A percentile compares a stretch with the other conserved stretches of the same genome.
Conservation (phyloP, 2,797 vertebrate genomes). For the Sternarchorhynchus goeldii region DNA sequence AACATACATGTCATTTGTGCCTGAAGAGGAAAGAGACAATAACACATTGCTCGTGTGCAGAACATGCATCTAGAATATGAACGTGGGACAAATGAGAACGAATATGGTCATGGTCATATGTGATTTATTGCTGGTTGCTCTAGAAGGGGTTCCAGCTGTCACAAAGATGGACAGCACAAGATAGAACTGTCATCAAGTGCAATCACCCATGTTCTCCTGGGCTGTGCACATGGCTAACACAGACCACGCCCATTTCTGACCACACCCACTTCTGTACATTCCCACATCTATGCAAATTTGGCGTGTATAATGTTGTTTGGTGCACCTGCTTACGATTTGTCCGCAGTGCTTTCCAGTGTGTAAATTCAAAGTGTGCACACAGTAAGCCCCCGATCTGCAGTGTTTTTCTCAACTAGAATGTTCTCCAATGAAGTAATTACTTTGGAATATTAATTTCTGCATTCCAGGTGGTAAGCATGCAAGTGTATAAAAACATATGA, state of each 20-base stretch:
- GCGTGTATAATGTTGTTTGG: not conserved
- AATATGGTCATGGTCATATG: not conserved
- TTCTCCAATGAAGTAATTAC: too few relatives aligned
- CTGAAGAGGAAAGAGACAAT: not conserved
- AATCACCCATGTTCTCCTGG: not conserved
- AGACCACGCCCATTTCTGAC: not conserved
- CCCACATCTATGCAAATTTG: not conserved
- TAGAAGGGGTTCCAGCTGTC: not conserved
- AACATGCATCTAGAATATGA: not conserved
- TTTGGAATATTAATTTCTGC: too few relatives aligned
- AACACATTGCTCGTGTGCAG: not conserved
- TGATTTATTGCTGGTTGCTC: not conserved
- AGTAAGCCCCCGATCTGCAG: too few relatives aligned
- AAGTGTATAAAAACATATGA: not conserved
- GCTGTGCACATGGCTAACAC: not conserved
- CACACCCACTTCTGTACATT: not conserved
- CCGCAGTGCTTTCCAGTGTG: not conserved
- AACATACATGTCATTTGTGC: not conserved
- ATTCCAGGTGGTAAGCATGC: not conserved
- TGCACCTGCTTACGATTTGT: not conserved
- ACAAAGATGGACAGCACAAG: slow-evolving; percentile 22
- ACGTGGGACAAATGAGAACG: not conserved
- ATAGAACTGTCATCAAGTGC: slow-evolving; percentile 19
- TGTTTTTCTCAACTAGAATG: too few relatives aligned
- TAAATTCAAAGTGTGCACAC: not conserved